phyloP scores from a whole-genome alignment of 2,888 invertebrate genomes.

The Dryadula phaetusa region DNA sequence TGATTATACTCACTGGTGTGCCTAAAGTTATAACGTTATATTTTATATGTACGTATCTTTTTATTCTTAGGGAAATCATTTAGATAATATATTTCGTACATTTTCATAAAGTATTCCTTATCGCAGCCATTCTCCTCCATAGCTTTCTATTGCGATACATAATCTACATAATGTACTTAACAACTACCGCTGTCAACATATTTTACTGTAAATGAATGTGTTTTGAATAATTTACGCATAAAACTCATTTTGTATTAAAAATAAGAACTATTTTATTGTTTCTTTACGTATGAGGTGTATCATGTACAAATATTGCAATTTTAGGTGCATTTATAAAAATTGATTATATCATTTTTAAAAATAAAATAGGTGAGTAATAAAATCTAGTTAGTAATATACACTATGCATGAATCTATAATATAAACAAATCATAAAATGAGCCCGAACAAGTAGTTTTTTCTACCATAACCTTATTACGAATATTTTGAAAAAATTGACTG shows the following conservation, averaged over 20 bases:
- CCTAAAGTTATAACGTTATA: background rate
- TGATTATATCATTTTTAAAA: background rate
- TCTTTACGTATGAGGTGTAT: background rate
- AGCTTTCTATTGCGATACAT: slow-evolving; percentile 25
- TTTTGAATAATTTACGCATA: slow-evolving; percentile 40
- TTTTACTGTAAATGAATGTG: slow-evolving; percentile 54
- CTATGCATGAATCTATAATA: too few relatives aligned
- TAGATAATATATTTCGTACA: slow-evolving; percentile 13
- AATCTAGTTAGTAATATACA: too few relatives aligned
- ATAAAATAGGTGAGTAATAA: background rate
- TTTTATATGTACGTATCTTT: background rate
- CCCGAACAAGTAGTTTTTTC: too few relatives aligned
- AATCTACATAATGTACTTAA: slow-evolving; percentile 54
- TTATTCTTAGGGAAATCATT: background rate
- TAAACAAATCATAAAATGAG: too few relatives aligned
- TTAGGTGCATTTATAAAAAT: background rate
- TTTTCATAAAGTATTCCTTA: slow-evolving; percentile 23
- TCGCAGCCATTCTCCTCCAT: slow-evolving; percentile 2
- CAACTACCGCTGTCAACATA: slow-evolving; percentile 64
- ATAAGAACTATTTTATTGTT: background rate
- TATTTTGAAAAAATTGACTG: too few relatives aligned
- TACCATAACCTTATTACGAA: too few relatives aligned
- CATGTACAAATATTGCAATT: background rate
- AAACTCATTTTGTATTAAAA: slow-evolving; percentile 19
- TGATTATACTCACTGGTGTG: too few relatives aligned